phyloP scores from a whole-genome alignment of 2,797 vertebrate genomes.

The Enteromius fasciolatus region DNA sequence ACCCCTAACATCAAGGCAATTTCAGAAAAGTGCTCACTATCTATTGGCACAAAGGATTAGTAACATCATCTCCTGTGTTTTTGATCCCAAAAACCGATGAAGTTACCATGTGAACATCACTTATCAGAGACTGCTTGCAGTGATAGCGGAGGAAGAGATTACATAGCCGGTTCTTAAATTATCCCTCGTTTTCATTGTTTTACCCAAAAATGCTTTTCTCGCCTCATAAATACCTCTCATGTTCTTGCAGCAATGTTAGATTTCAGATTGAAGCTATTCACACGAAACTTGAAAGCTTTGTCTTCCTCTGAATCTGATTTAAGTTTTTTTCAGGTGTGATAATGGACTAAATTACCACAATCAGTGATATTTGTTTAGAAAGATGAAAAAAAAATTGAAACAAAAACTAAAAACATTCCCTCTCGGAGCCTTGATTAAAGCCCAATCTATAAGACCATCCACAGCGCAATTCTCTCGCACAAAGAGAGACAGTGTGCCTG shows the following conservation, averaged over 20 bases:
- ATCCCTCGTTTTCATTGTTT: slow-evolving; percentile 8
- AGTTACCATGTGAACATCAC: background rate
- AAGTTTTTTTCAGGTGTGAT: slow-evolving; percentile 23
- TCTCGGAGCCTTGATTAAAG: slow-evolving; percentile 37
- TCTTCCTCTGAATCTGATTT: slow-evolving; percentile 33
- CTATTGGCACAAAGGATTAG: background rate
- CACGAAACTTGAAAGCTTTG: slow-evolving; percentile 13
- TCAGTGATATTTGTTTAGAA: slow-evolving; percentile 49
- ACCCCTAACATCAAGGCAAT: background rate
- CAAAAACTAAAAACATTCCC: slow-evolving; percentile 26
- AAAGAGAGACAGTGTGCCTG: slow-evolving; percentile 8
- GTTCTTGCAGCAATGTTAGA: background rate
- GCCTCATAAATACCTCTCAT: slow-evolving; percentile 30
- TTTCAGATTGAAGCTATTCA: slow-evolving; percentile 37
- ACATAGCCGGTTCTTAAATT: slow-evolving; percentile 18
- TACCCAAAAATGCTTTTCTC: background rate
- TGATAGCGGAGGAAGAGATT: slow-evolving; percentile 11
- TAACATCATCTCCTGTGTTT: background rate
- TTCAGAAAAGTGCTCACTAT: background rate
- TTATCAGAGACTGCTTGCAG: background rate
- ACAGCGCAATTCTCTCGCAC: background rate
- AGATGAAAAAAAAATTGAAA: slow-evolving; percentile 7
- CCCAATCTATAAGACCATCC: slow-evolving; percentile 10
- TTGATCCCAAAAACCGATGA: background rate
- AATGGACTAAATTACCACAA: slow-evolving; percentile 50